Conservation (phyloP, 2,113 vertebrate genomes). For the Terrapene triunguis region DNA sequence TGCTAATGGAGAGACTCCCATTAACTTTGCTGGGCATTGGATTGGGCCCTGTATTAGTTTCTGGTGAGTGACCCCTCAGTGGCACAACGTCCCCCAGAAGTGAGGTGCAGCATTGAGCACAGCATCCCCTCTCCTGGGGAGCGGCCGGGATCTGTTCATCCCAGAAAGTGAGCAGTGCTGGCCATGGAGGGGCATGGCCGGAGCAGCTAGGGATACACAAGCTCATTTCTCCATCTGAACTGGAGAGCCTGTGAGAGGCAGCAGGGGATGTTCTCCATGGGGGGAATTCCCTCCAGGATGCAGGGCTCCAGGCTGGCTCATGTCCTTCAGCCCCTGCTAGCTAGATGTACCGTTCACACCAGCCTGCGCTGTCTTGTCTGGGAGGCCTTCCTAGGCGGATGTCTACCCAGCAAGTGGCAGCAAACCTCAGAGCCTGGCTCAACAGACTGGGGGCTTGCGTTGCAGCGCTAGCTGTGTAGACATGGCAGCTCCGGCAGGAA, state of each 20-base stretch:
- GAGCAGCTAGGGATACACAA: background rate
- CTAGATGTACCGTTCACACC: background rate
- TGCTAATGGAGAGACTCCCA: background rate
- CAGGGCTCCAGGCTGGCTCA: background rate
- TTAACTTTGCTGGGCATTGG: background rate
- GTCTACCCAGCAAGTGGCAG: too few species aligned
- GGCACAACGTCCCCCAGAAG: background rate
- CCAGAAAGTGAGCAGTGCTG: background rate
- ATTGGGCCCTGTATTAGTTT: background rate
- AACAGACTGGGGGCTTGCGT: background rate
- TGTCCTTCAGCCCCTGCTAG: background rate
- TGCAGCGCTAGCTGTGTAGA: background rate
- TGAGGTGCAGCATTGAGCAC: background rate
- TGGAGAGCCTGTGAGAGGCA: background rate
- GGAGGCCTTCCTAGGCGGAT: background rate
- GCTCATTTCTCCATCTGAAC: background rate
- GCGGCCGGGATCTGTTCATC: background rate
- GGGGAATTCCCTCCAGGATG: background rate
- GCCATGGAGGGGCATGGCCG: background rate
- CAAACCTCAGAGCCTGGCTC: too few species aligned
- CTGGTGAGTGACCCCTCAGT: background rate
- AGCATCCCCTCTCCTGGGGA: background rate
- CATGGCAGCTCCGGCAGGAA: too few species aligned
- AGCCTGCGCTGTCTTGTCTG: background rate
- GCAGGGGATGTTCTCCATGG: background rate